Base-by-base conservation (phyloP, 2,113 vertebrate species). In the Periophthalmus modestus region DNA sequence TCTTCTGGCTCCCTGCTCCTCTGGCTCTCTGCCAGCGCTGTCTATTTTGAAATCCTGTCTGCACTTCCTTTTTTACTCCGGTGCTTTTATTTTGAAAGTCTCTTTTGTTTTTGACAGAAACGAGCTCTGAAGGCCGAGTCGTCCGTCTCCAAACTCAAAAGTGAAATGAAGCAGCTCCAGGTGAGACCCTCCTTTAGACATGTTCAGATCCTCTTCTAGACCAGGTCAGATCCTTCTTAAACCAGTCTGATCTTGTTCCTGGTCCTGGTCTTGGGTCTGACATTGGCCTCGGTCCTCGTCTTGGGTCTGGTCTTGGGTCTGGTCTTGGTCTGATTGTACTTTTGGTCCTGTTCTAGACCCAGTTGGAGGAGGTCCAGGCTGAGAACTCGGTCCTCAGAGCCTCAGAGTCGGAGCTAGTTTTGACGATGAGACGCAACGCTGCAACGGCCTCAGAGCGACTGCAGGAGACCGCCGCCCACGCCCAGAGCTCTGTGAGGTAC, bases 101-200 rank as follows among this genome's bases (percentile, higher is more conserved):
- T 24, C 7, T 58, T n/a, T n/a, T 58, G 55, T 58, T 19, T 63
- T 7, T 63, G 34, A n/a, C 34, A 98, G 96, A 95, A 96, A 66
- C 93, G 96, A 50, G 97, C 96, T 0, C 69, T 95, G 2, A 98
- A 95, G 75, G 96, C 97, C 16, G 97, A 98, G 84, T 93, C 46
- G 80, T 87, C 57, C 0, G 89, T 91, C 14, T 65, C 91, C 10
- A 97, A 89, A 66, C 87, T 98, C 79, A 95, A 94, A 14, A 91
- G 92, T 78, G 96, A 97, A 14, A 85, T 95, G 0, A 88, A 91
- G 0, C 85, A 93, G 47, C 92, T 96, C 4, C 95, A 97, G 95
- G 96, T 96, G 57, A 75, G 55, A 28, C 19, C 6, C 16, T 24
- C 21, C 21, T 24, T 1, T 11, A 58, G 23, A 58, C 55, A 21